These are phyloP conservation scores for Buphagus erythrorhynchus DNA, from an alignment of 2,797 vertebrate genomes.

Conservation along the genomic window DNA sequence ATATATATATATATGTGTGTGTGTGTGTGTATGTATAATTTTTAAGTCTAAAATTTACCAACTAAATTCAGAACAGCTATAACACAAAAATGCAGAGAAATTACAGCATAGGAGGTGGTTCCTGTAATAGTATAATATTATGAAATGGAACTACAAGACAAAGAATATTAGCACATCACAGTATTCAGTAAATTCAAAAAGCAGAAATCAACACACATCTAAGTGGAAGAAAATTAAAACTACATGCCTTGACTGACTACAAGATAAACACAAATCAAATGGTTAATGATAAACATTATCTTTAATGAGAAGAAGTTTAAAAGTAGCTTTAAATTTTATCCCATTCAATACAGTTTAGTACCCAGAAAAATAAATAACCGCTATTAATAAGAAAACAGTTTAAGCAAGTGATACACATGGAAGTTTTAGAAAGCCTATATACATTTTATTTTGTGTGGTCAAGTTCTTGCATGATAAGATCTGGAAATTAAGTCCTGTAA, in stretches of 20 bases:
- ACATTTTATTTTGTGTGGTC: background rate
- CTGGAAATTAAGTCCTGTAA: background rate
- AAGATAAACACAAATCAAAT: background rate
- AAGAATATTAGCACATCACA: background rate
- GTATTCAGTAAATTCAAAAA: background rate
- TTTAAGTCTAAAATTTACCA: background rate
- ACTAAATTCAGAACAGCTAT: background rate
- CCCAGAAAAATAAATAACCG: background rate
- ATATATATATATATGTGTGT: background rate
- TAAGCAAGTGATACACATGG: background rate
- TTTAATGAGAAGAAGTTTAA: background rate
- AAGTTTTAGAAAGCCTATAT: background rate
- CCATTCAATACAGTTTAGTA: background rate
- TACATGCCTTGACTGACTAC: background rate
- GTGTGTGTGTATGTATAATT: too few relatives aligned
- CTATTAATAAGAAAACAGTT: background rate
- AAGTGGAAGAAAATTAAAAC: background rate
- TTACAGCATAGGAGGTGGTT: background rate
- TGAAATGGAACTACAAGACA: background rate
- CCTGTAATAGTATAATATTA: background rate
- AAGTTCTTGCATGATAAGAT: background rate
- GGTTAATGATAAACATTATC: background rate
- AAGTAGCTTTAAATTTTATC: background rate
- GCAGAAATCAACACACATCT: background rate
- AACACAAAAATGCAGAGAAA: background rate